Evolutionary conservation across 2,797 vertebrate genomes (phyloP), one percentile per base, ranked within the genome.

Genomic region (Steatocranus sp.): DNA sequence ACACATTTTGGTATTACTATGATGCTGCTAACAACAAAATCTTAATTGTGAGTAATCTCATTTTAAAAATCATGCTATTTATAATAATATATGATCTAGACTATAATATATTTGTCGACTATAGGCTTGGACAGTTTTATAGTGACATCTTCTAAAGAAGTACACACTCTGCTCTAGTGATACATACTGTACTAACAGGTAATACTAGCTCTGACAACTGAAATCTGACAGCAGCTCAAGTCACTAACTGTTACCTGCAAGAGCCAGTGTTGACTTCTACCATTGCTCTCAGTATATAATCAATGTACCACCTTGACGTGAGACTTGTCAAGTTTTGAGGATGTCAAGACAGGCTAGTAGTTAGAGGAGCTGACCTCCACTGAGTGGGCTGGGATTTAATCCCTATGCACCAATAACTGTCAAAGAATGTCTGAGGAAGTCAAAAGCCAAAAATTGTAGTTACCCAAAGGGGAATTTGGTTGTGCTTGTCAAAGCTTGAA

Each of bases 401-500:
- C 88, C 83, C 86, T 75, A 48, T 25, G 81, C 83, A 80, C 27
- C 81, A 73, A 84, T 89, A 89, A 89, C 89, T 93, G 91, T 92
- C 90, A 91, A 80, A 88, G 30, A 25, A 73, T 88, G 50, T 12
- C 9, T 8, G 68, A 89, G 77, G 61, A 80, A 86, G 84, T 88
- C 85, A 87, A 83, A 78, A 78, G 78, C 56, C n/a, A 12, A 83
- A 50, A 77, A 48, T 76, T 83, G 48, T 23, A 36, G 43, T n/a
- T 34, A 49, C 61, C 34, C 66, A 15, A 11, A 41, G 41, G 75
- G 78, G 85, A 80, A 84, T 70, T 73, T 85, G 63, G 41, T 78
- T 70, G 81, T 80, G 30, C 66, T 48, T 90, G 86, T 89, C 82
- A 85, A n/a, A 75, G 77, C 84, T 75, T 78, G 54, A 82, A 43